phyloP scores from a whole-genome alignment of 2,113 vertebrate species.

The Hirundichthys speculiger region DNA sequence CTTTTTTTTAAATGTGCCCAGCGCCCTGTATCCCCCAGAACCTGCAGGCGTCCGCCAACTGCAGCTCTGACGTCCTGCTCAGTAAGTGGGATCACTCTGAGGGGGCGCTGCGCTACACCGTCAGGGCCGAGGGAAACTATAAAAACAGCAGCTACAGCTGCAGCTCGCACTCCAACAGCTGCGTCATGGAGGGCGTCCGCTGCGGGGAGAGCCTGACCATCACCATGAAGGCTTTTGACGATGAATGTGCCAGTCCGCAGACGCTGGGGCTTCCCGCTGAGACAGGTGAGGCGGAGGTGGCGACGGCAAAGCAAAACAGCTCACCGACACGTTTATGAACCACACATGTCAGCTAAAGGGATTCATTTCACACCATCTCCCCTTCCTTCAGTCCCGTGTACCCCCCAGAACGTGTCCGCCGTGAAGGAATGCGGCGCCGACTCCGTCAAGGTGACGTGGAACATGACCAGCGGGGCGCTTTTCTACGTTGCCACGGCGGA shows the following conservation, averaged over 20 bases:
- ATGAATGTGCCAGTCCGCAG: conserved; percentile 73
- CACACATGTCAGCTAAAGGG: too few relatives aligned
- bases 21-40: conserved; percentile 80
- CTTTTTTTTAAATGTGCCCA: conserved; percentile 36
- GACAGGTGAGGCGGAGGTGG: conserved; percentile 76
- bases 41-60: conserved; percentile 64
- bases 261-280: conserved; percentile 63
- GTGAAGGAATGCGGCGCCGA: conserved; percentile 67
- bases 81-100: conserved; percentile 76
- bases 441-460: conserved; percentile 72
- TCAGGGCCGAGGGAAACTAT: conserved; percentile 74
- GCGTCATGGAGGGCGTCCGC: conserved; percentile 62
- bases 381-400: conserved; percentile 74
- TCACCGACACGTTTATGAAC: too few relatives aligned
- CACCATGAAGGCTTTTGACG: conserved; percentile 74
- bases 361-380: too few relatives aligned
- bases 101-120: conserved; percentile 70
- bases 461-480: conserved; percentile 46
- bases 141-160: conserved; percentile 72
- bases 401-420: conserved; percentile 64
- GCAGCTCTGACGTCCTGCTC: conserved; percentile 61
- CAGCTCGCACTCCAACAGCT: conserved; percentile 76
- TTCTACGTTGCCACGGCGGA: conserved; percentile 65
- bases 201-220: conserved; percentile 79
- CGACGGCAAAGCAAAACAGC: too few relatives aligned